Percentiles rank a stretch among this genome's conserved stretches.
Evolutionary conservation across 2,113 vertebrate species (phyloP).

Genomic region (Kryptolebias marmoratus): DNA sequence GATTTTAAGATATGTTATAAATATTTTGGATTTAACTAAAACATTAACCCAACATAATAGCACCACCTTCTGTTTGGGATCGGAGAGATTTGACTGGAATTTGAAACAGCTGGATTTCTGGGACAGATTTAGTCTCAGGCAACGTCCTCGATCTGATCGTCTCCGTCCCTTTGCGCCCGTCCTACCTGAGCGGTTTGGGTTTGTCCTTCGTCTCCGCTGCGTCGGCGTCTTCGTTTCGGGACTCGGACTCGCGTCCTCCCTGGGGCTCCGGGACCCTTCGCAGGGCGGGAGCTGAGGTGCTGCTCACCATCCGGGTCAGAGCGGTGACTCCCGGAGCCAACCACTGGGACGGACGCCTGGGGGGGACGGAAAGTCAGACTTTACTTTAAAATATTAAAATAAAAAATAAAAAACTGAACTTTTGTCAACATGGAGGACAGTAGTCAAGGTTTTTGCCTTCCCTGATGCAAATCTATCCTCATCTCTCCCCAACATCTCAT

Average conservation of each 20-base stretch:
- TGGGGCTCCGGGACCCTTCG: slow-evolving; percentile 47
- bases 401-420: no score
- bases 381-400: no score
- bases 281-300: slow-evolving; percentile 58
- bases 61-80: neutral
- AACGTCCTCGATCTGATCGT: no score
- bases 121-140: neutral
- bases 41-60: neutral
- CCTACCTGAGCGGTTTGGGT: slow-evolving; percentile 76
- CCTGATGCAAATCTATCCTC: no score
- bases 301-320: slow-evolving; percentile 76
- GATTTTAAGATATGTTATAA: neutral
- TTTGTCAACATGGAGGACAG: no score
- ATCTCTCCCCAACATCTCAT: neutral
- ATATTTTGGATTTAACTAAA: neutral
- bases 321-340: slow-evolving; percentile 82
- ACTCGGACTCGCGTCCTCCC: slow-evolving; percentile 27
- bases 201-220: slow-evolving; percentile 63
- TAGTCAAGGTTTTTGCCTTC: no score
- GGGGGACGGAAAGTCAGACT: neutral
- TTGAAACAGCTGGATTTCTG: neutral
- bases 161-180: neutral
- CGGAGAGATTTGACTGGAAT: slow-evolving; percentile 1
- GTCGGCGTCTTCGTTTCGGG: slow-evolving; percentile 31
- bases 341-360: slow-evolving; percentile 91